Evolutionary conservation across 2,888 invertebrate genomes (phyloP), one percentile per base, ranked within the genome.

Genomic region (Helleia helle): DNA sequence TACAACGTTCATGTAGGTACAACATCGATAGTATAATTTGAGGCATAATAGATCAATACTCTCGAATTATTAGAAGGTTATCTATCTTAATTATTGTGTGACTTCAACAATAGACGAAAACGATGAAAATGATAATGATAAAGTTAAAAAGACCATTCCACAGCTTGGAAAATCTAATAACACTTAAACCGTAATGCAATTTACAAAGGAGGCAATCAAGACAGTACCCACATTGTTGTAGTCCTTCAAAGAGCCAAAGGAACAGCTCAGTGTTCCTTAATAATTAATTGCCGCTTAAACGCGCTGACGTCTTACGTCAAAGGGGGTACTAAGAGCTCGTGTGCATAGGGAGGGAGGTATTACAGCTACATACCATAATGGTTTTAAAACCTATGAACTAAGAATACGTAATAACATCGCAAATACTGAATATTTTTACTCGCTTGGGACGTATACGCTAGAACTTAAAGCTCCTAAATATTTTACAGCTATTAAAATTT

Each of bases 271-370:
- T 55, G 63, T 55, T 63, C 67, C 69, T 83, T 79, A 84, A 84
- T 84, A 81, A 83, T 84, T 84, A 83, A 84, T 80, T 71, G 74
- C 62, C 72, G 75, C 72, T 81, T 84, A 81, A 83, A 71, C 69
- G 77, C 65, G 77, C 75, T 70, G 80, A 77, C 80, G 77, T 83
- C 81, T 81, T 74, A 65, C 62, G 57, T 62, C 63, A 67, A 69
- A 55, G 54, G 69, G 70, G 66, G 60, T 67, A 62, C 73, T 75
- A 71, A 72, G 70, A 61, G 69, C 76, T 72, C 66, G 43, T 65
- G 61, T 71, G 72, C 71, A 73, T 71, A 65, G 67, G 65, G 60
- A n/a, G 59, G 64, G 39, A 36, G 24, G 40, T 22, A 34, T 34
- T 34, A 29, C 13, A 13, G 28, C 28, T 22, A 29, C 13, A 34